A percentile compares a stretch with the other conserved stretches of the same genome.
phyloP scores from a whole-genome alignment of 2,888 invertebrate species.

The Troilus luridus region DNA sequence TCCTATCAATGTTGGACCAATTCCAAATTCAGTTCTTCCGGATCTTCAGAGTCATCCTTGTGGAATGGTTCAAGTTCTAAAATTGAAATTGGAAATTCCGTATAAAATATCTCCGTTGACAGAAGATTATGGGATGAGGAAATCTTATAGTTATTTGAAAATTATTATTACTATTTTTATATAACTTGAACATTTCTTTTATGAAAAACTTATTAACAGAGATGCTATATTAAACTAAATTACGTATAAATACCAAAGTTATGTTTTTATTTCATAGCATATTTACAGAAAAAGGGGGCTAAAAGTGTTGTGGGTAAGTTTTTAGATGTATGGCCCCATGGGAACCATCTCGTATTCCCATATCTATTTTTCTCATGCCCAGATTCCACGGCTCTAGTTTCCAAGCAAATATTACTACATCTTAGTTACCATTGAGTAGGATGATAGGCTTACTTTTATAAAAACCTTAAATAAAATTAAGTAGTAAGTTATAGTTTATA shows the following conservation, averaged over 20 bases:
- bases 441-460: neutral
- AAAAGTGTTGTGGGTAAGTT: neutral
- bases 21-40: neutral
- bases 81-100: neutral
- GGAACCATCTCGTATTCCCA: neutral
- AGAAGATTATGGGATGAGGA: too few species aligned
- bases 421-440: neutral
- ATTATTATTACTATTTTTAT: too few species aligned
- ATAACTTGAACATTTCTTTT: too few species aligned
- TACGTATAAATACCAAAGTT: too few species aligned
- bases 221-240: too few species aligned
- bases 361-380: neutral
- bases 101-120: neutral
- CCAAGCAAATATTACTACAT: neutral
- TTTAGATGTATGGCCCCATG: neutral
- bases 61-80: neutral
- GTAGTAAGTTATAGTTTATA: too few species aligned
- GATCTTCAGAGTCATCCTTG: neutral
- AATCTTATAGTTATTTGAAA: too few species aligned
- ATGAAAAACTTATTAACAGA: too few species aligned
- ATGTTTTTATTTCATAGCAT: neutral
- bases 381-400: neutral
- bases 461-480: neutral
- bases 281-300: neutral
- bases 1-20: neutral